Conservation (phyloP, 2,113 vertebrate species). For the Pantherophis guttatus region DNA sequence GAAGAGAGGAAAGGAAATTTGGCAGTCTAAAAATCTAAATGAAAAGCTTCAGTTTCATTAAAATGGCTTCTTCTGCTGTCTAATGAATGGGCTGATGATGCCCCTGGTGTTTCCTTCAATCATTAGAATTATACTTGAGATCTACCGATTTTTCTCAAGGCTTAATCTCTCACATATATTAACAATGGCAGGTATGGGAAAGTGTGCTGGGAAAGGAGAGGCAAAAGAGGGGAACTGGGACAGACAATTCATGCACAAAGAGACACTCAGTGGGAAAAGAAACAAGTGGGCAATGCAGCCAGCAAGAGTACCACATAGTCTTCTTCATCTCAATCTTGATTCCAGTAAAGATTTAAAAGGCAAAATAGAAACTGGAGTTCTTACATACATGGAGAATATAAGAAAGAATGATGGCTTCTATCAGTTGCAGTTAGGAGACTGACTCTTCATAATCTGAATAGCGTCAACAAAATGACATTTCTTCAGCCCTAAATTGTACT, state of each 20-base stretch:
- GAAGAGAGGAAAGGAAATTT: neutral
- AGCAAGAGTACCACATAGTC: constrained; percentile 16
- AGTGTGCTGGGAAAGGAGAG: neutral
- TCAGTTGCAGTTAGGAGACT: neutral
- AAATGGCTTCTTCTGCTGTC: neutral
- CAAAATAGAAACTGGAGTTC: neutral
- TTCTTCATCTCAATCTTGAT: constrained; percentile 5
- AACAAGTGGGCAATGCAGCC: neutral
- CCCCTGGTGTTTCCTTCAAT: neutral
- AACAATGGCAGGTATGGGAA: constrained; percentile 12
- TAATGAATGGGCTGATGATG: neutral
- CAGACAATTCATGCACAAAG: neutral
- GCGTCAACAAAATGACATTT: neutral
- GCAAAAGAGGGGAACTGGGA: neutral
- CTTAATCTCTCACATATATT: constrained; percentile 35
- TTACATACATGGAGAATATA: neutral
- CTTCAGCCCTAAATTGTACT: neutral
- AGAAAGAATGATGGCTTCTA: neutral
- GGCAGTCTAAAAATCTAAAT: neutral
- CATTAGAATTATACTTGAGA: neutral
- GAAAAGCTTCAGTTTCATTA: constrained; percentile 2
- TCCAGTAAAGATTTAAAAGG: neutral
- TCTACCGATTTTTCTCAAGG: neutral
- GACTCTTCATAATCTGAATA: neutral
- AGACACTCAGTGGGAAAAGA: constrained; percentile 15